Evolutionary conservation across 2,113 vertebrate genomes (phyloP), one percentile per base, ranked within the genome.

Genomic region (Calyptomena viridis): DNA sequence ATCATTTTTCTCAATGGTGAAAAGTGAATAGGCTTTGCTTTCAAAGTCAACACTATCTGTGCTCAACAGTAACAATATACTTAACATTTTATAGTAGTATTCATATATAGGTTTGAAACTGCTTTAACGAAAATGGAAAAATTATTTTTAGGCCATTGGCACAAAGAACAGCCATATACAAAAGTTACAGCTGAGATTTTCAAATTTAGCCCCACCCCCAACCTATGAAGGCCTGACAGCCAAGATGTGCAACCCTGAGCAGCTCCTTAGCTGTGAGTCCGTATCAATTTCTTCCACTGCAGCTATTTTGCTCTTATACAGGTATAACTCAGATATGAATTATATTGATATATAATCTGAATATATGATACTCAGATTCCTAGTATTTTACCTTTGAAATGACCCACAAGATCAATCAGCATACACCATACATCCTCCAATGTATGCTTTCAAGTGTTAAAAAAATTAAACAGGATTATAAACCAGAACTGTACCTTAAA

Each of bases 21-120:
- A 92, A 95, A 90, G 50, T 1, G 25, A 81, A 79, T 17, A 89
- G 49, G 22, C 23, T 92, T 87, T 68, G 27, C 77, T 86, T 88
- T 66, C 75, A 82, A 93, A 84, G 64, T 94, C 79, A 90, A 84
- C 73, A 56, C 71, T 81, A 69, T 72, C 94, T 28, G 67, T 37
- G 40, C 80, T 93, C 12, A 74, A 93, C 79, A 85, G 85, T 93
- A 95, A 94, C 89, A 95, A 95, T 78, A 93, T 33, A 75, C 71
- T 77, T 76, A 91, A 93, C 83, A 92, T 96, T 96, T 93, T 95
- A 87, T 53, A 93, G 92, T 72, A 56, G 92, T 82, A 94, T 93
- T 95, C 62, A 44, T 94, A 31, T 14, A 37, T 35, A 83, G 79
- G 63, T 79, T 66, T 67, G 63, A 47, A 74, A 46, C 40, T 69